Base-by-base conservation (phyloP, 2,797 vertebrate genomes). In the Agapornis canus region DNA sequence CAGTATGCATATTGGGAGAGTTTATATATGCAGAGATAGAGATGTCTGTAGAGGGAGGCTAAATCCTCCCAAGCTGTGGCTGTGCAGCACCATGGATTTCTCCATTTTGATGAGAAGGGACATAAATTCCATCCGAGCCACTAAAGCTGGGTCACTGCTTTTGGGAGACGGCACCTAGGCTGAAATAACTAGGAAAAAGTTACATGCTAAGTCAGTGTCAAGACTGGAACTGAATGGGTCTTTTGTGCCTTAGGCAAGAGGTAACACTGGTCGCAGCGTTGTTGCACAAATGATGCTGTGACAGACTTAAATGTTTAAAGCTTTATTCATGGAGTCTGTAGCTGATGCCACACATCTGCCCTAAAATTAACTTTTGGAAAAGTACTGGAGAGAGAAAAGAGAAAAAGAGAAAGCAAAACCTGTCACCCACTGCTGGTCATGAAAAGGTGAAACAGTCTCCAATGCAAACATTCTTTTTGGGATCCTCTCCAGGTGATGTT, bases 221-320 rank as follows among this genome's bases (percentile, higher is more conserved):
- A 52, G 9, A 11, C 31, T 29, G 7, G 15, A 66, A 80, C 20
- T 17, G 39, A 65, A 66, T 13, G 19, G 9, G 0, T 1, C 54
- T 83, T 54, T 81, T 47, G 10, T 57, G 27, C 31, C 39, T 19
- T 37, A 75, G 21, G 16, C 14, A 81, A 61, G 11, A 65, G 17
- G 29, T 27, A 78, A n/a, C 1, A 2, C 3, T 48, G 26, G 16
- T 48, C 45, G 25, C 0, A 0, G 35, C 29, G 16, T 4, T 70
- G 16, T 26, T 43, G 45, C 22, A n/a, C 14, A 56, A 45, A 57
- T 17, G 61, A 47, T 39, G 25, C 27, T 27, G 29, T 71, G 14
- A 48, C 8, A 85, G 39, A 70, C 25, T 48, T 66, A 48, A 63
- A 45, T 39, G 5, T 16, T 83, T 49, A 2, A 68, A 26, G 32